Percentiles rank a stretch among this genome's conserved stretches.
phyloP scores from a whole-genome alignment of 2,888 invertebrate species.

The Clanis bilineata region DNA sequence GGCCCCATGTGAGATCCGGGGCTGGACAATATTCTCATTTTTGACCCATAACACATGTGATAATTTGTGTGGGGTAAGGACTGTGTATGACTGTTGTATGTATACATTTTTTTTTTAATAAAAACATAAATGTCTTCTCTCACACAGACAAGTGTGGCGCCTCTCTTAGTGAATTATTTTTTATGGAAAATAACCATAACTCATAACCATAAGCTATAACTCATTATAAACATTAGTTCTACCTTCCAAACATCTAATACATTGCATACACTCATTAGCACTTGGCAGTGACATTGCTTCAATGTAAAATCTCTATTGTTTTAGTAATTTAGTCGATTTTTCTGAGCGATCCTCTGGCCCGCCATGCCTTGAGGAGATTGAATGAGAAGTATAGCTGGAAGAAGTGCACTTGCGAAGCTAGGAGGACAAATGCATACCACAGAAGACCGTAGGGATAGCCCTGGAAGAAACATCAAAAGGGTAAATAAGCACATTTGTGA shows the following conservation, averaged over 20 bases:
- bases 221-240: background rate
- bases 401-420: slow-evolving; percentile 93
- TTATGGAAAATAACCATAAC: no score
- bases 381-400: slow-evolving; percentile 93
- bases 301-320: slow-evolving; percentile 4
- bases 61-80: no score
- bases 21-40: no score
- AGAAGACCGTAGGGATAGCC: slow-evolving; percentile 94
- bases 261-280: slow-evolving; percentile 19
- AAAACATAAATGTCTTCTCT: no score
- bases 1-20: no score
- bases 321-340: slow-evolving; percentile 83
- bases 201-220: background rate
- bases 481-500: background rate
- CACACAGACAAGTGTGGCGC: no score
- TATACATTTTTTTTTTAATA: no score
- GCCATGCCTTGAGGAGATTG: slow-evolving; percentile 92
- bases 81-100: no score
- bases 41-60: no score
- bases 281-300: slow-evolving; percentile 34
- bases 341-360: slow-evolving; percentile 85
- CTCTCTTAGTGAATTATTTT: no score
- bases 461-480: no score
- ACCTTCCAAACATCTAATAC: background rate
- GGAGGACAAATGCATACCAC: slow-evolving; percentile 95